Conservation (phyloP, 2,888 invertebrate genomes). For the Diarsia dahlii region DNA sequence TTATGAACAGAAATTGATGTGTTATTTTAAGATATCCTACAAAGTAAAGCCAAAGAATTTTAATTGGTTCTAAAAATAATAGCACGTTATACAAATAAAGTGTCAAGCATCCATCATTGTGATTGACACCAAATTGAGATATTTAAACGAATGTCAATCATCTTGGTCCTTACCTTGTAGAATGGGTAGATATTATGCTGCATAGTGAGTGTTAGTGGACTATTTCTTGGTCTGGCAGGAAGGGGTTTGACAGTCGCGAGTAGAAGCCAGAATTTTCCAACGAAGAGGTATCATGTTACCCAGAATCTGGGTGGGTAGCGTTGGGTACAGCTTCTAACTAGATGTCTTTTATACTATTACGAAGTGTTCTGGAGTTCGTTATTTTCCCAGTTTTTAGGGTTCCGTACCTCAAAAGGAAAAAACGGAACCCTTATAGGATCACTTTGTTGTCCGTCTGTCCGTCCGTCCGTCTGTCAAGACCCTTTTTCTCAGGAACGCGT, state of each 20-base stretch:
- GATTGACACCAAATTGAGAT: conserved; percentile 56
- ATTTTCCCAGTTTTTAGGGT: neutral
- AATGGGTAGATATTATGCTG: conserved; percentile 1
- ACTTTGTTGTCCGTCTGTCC: too few relatives aligned
- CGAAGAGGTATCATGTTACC: neutral
- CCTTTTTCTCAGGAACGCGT: too few relatives aligned
- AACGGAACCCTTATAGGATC: too few relatives aligned
- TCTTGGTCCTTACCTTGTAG: conserved; percentile 26
- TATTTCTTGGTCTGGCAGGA: neutral
- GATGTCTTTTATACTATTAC: neutral
- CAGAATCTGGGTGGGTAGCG: neutral
- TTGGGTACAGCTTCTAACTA: neutral
- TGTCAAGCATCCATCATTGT: conserved; percentile 50
- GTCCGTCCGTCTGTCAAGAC: too few relatives aligned
- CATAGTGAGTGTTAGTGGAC: conserved; percentile 1
- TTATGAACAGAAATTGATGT: neutral
- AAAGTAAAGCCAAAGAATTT: conserved; percentile 34
- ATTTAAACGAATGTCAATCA: conserved; percentile 61
- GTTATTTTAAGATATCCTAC: neutral
- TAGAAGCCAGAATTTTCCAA: neutral
- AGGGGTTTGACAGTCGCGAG: too few relatives aligned
- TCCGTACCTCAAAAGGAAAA: too few relatives aligned
- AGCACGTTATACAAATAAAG: conserved; percentile 25
- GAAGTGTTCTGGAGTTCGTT: neutral
- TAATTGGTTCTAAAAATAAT: conserved; percentile 57